Conservation (phyloP, 2,888 invertebrate species). For the Nephrotoma appendiculata region DNA sequence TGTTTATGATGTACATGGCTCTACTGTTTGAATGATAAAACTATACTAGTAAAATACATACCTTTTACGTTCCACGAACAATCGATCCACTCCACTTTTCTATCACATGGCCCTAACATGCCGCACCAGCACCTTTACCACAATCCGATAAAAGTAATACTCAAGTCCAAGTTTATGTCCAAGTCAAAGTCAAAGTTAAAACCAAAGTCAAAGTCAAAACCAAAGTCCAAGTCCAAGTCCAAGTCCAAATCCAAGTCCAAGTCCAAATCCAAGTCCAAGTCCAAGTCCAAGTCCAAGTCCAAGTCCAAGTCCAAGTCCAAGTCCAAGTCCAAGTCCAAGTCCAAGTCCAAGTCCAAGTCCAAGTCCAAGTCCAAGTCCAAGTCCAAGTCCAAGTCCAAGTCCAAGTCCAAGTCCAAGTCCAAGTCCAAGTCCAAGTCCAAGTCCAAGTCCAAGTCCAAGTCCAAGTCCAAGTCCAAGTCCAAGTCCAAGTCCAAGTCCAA, state of each 20-base stretch:
- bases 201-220: neutral
- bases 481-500: neutral
- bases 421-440: neutral
- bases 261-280: neutral
- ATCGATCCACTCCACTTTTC: too few species aligned
- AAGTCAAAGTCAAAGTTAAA: neutral
- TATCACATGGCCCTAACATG: too few species aligned
- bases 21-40: too few species aligned
- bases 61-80: too few species aligned
- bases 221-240: neutral
- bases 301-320: neutral
- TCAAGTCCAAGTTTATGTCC: neutral
- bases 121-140: too few species aligned
- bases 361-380: neutral
- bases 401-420: neutral
- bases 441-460: neutral
- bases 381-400: neutral
- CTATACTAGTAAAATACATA: too few species aligned
- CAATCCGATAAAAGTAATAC: too few species aligned
- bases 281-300: neutral
- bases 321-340: neutral
- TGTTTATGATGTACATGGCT: too few species aligned
- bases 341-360: neutral
- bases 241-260: neutral
- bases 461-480: neutral